Evolutionary conservation across 2,113 vertebrate species (phyloP).

Genomic region (Zootoca vivipara): DNA sequence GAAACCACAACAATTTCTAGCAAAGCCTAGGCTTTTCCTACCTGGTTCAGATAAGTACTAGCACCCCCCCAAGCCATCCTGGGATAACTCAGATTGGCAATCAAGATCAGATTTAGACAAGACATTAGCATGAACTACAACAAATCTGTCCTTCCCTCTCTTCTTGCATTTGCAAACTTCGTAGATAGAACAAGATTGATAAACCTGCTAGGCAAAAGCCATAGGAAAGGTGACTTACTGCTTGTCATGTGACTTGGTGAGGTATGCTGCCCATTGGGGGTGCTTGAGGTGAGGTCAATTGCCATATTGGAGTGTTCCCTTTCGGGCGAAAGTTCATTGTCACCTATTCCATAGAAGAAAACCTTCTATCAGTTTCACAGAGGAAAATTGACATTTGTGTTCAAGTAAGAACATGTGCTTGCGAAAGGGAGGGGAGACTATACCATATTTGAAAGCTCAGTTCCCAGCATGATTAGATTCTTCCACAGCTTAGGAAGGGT

Average conservation of each 20-base stretch:
- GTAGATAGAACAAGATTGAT: slow-evolving; percentile 60
- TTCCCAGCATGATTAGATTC: fast-evolving
- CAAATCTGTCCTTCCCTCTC: slow-evolving; percentile 55
- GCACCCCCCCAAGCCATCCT: slow-evolving; percentile 75
- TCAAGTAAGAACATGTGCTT: neutral
- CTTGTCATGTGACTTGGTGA: slow-evolving; percentile 89
- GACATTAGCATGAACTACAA: slow-evolving; percentile 60
- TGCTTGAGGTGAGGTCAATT: slow-evolving; percentile 89
- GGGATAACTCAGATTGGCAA: slow-evolving; percentile 76
- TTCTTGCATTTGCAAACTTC: slow-evolving; percentile 48
- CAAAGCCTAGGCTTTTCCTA: slow-evolving; percentile 73
- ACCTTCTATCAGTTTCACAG: slow-evolving; percentile 47
- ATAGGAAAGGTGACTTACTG: slow-evolving; percentile 83
- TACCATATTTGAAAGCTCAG: fast-evolving
- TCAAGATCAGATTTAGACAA: slow-evolving; percentile 73
- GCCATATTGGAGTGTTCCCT: slow-evolving; percentile 91
- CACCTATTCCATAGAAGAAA: slow-evolving; percentile 85
- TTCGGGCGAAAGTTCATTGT: slow-evolving; percentile 93
- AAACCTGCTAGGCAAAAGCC: slow-evolving; percentile 45
- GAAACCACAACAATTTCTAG: slow-evolving; percentile 53
- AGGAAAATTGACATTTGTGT: neutral
- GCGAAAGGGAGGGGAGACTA: neutral
- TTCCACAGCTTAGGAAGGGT: neutral
- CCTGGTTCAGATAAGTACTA: slow-evolving; percentile 79
- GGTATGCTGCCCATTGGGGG: slow-evolving; percentile 90